Base-by-base conservation (phyloP, 64 coral and sea anemone genomes). In the Dendronephthya gigantea region DNA sequence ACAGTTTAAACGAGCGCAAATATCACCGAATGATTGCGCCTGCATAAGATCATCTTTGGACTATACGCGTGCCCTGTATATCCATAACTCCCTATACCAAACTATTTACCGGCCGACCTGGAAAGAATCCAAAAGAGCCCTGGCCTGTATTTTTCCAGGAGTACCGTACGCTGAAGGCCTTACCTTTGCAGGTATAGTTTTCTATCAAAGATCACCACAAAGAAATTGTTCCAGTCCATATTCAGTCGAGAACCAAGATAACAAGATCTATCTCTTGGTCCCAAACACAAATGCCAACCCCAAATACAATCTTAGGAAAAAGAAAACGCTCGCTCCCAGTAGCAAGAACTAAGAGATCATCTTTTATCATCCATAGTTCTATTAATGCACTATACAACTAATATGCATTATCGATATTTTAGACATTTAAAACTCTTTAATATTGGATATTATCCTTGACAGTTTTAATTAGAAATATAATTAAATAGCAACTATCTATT, bases 1-100 rank as follows among this genome's bases (percentile, higher is more conserved):
- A 58, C 90, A 87, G 27, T 40, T 91, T 1, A 87, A 91, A 39
- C 85, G 41, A 52, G 32, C 75, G 47, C 76, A 83, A 2, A 33
- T 87, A 82, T 49, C 84, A 9, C 28, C 90, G 16, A 23, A 82
- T 6, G 84, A 90, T 86, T 50, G 69, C 41, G 86, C 66, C 15
- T 88, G 81, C 52, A 59, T 83, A 83, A 50, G 90, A 17, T 83
- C 90, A 41, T 83, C 50, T 4, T 49, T 91, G 65, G 76, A 68
- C 56, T 66, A 90, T n/a, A n/a, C 35, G 79, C 84, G 43, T 83
- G 84, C 32, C 81, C 90, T 23, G 35, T 86, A 6, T 90, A n/a
- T 86, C 38, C 82, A 89, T n/a, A 12, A 0, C n/a, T 48, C 88
- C 19, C 62, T 89, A 72, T n/a, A n/a, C 82, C 82, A 17, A 88